Base-by-base conservation (phyloP, 2,888 invertebrate genomes). In the Halocaridina rubra region DNA sequence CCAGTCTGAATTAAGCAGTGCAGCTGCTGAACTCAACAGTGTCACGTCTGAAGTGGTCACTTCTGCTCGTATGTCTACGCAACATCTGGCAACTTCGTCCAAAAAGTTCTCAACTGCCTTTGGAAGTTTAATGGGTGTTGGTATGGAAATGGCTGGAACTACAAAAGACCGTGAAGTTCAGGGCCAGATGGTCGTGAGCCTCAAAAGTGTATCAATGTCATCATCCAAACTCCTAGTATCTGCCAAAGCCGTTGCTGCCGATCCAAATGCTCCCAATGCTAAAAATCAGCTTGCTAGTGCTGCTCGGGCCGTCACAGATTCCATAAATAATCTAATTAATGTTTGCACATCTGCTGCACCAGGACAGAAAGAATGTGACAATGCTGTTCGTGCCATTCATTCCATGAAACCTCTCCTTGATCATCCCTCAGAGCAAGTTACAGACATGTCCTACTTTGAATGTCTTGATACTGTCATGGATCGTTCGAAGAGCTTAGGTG, bases 281-380 rank as follows among this genome's bases (percentile, higher is more conserved):
- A 96, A 95, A 92, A 98, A 97, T 91, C 95, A 97, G 89, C 92
- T 98, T 39, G 94, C 96, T 3, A 94, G 95, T 8, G 97, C 97
- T 46, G 97, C 97, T 0, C 93, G 92, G 92, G 92, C 89, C 82
- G 97, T 98, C 69, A 98, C 97, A 0, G 98, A 98, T 89, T 96
- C 95, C 91, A 97, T 98, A 89, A 98, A 98, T 91, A 94, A 95
- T 89, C 92, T 98, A 87, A 95, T 98, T 89, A 95, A 96, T 91
- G 94, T 95, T 4, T 96, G 95, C 90, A 97, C 97, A 0, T 95
- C 95, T 46, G 96, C 97, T 0, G 96, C 97, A 0, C 98, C 98
- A 0, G 98, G 98, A 0, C 98, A 98, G 92, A 97, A 96, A 91
- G 98, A 99, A 90, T 99, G 99, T 91, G 97, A 97, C 90, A 98